Conservation (phyloP, 2,113 vertebrate genomes). For the Mustelus asterias region DNA sequence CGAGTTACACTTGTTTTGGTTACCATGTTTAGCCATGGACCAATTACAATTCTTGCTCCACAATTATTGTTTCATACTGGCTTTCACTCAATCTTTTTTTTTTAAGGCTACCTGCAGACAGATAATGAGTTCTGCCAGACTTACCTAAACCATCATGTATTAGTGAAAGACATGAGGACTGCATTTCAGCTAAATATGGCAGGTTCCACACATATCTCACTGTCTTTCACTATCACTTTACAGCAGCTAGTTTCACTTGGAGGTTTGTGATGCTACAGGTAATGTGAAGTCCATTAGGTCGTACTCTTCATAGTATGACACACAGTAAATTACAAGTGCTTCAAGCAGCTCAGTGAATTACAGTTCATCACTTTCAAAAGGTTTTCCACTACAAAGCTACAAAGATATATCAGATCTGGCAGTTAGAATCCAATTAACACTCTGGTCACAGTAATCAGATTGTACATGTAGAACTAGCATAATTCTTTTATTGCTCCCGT, state of each 20-base stretch:
- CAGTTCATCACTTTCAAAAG: constrained; percentile 97
- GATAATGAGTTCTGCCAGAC: constrained; percentile 29
- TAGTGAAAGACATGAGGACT: constrained; percentile 4
- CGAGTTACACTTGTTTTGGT: background rate
- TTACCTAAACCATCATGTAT: background rate
- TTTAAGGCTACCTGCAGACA: background rate
- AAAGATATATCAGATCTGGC: constrained; percentile 96
- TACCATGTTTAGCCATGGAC: background rate
- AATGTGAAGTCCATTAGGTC: constrained; percentile 96
- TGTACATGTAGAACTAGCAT: constrained; percentile 88
- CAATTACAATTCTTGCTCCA: background rate
- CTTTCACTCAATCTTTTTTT: background rate
- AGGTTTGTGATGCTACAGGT: constrained; percentile 87
- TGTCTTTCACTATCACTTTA: constrained; percentile 64
- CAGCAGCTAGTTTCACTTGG: constrained; percentile 67
- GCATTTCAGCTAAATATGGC: constrained; percentile 35
- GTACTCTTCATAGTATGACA: constrained; percentile 98
- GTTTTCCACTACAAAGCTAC: constrained; percentile 80
- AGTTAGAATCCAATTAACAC: constrained; percentile 99
- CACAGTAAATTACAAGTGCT: constrained; percentile 99
- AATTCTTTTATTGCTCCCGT: constrained; percentile 96
- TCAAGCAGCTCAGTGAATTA: constrained; percentile 98
- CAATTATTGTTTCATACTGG: background rate
- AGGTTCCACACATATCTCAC: constrained; percentile 52
- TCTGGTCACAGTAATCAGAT: constrained; percentile 99